Base-by-base conservation (phyloP, 2,113 vertebrate species). In the Callithrix jacchus region DNA sequence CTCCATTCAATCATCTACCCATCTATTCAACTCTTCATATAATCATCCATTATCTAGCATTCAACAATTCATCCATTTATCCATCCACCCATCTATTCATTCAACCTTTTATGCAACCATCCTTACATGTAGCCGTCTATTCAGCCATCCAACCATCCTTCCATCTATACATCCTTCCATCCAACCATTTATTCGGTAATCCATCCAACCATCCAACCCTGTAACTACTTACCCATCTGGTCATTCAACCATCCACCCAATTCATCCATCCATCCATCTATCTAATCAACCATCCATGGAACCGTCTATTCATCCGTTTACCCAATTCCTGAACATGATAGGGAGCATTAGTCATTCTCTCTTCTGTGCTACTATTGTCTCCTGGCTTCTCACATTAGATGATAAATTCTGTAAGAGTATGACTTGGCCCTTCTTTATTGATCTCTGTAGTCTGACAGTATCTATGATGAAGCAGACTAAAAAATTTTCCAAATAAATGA, bases 401-500 rank as follows among this genome's bases (percentile, higher is more conserved):
- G 7, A 6, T 86, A 25, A 93, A 54, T 7, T 76, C 81, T 91
- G 0, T 27, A 87, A 85, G 23, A 35, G 27, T 8, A 70, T 64
- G 42, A 6, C 17, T 13, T 76, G 16, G 52, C 30, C 11, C 5
- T 91, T 93, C 58, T 95, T 80, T 9, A 79, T 85, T 94, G 25
- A 42, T 86, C 17, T 82, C 87, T 88, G 13, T 47, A 86, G 10
- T 95, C 79, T 27, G 42, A 27, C 14, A 87, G 23, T 66, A 71
- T 71, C 83, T 61, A 42, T 13, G 58, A 74, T 89, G 77, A 1
- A 97, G 37, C 40, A 83, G 52, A 95, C 27, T 87, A 77, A 97
- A 70, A 68, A 91, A 17, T 88, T 96, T 94, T 83, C 42, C 37
- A 80, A 93, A 56, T 79, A 61, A 91, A 12, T 74, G 21, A 84